Base-by-base conservation (phyloP, 2,113 vertebrate species). In the Hiodon tergisus region DNA sequence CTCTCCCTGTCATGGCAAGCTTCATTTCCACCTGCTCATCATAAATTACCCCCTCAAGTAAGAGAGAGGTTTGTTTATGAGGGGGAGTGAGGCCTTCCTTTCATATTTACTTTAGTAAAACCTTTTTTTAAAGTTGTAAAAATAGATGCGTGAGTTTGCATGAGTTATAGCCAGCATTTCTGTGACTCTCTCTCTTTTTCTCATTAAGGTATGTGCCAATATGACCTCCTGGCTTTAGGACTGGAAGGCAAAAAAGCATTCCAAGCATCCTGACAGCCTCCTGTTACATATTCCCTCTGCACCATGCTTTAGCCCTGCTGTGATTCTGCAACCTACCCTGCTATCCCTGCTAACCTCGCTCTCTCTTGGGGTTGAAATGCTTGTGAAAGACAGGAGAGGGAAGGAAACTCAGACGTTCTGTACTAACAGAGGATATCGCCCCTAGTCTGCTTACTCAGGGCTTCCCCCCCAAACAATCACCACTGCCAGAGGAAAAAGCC, bases 311-410 rank as follows among this genome's bases (percentile, higher is more conserved):
- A 48, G 6, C 17, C 46, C 17, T 50, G 10, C 70, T 58, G 47
- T 75, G 72, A 8, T 6, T 46, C 6, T 77, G 72, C 78, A 75
- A 51, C 72, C 69, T 75, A 75, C 65, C 72, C 66, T 77, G 58
- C 63, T 72, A 51, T 48, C 48, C 48, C 62, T 31, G 69, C 71
- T 50, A 65, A n/a, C 54, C 3, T 65, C 6, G 14, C 52, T 70
- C 78, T 82, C 81, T 79, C 73, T 50, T 51, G 83, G 78, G 73
- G 80, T 77, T 78, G 67, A 58, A 81, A 74, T 69, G 77, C 77
- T 81, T 83, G 78, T 55, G 75, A 61, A 57, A 71, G 58, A 9
- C 72, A 58, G 50, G 6, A 59, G 60, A 67, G 74, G 7, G 65
- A 58, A 50, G 59, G 61, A 50, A 50, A 65, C 53, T 17, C 14